Evolutionary conservation across 1,140 invertebrate species (phyloP).

Genomic region (Streblospio benedicti): DNA sequence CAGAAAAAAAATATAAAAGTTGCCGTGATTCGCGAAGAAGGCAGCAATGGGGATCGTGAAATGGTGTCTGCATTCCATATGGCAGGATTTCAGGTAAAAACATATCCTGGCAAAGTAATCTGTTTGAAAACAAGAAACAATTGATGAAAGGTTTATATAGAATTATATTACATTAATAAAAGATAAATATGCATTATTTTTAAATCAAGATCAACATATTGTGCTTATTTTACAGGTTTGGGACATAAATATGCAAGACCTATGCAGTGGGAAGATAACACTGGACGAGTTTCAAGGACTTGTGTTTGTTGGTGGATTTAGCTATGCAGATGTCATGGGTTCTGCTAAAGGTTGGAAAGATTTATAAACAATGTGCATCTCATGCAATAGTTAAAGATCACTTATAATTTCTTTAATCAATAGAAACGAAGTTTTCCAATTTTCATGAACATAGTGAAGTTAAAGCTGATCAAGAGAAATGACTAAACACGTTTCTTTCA

Average conservation of each 20-base stretch:
- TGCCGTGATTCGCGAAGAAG: conserved; percentile 91
- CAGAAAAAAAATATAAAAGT: too few relatives aligned
- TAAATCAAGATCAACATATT: too few relatives aligned
- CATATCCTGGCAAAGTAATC: conserved; percentile 80
- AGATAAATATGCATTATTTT: too few relatives aligned
- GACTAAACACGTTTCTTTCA: too few relatives aligned
- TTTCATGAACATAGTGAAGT: background rate
- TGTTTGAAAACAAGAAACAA: too few relatives aligned
- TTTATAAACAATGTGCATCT: background rate
- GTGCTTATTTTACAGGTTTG: too few relatives aligned
- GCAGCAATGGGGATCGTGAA: conserved; percentile 91
- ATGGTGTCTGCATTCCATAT: conserved; percentile 88
- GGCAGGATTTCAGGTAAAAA: conserved; percentile 86
- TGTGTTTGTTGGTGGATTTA: conserved; percentile 94
- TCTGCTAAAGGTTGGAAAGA: conserved; percentile 69
- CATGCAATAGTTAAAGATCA: background rate
- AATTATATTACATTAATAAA: too few relatives aligned
- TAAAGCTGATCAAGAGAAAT: background rate
- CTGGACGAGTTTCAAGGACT: conserved; percentile 77
- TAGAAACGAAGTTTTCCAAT: background rate
- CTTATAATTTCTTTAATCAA: background rate
- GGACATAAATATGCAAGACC: conserved; percentile 46
- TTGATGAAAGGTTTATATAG: too few relatives aligned
- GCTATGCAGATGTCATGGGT: conserved; percentile 93
- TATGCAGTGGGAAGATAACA: conserved; percentile 47